Percentiles rank a stretch among this genome's conserved stretches.
These are phyloP conservation scores for Kuschelorhynchus macadamiae DNA, from an alignment of 2,888 invertebrate species.

Conservation along the genomic window DNA sequence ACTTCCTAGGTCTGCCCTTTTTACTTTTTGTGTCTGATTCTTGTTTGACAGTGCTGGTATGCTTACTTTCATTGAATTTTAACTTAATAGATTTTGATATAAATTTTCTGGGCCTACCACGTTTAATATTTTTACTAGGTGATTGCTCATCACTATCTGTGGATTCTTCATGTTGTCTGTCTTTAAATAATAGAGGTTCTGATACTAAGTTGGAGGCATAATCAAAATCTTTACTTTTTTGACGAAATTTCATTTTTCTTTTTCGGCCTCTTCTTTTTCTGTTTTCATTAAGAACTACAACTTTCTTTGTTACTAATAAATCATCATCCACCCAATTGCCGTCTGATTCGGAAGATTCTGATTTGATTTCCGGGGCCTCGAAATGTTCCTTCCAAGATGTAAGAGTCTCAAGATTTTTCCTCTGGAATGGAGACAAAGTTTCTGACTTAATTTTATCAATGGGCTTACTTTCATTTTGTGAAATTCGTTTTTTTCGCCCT, in stretches of 20 bases:
- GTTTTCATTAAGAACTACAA: slow-evolving; percentile 45
- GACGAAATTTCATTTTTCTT: neutral
- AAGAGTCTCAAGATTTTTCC: neutral
- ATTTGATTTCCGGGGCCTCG: neutral
- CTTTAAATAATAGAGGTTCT: no score
- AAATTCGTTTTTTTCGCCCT: neutral
- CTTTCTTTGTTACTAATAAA: slow-evolving; percentile 49
- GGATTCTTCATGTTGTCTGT: neutral
- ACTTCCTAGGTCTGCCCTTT: slow-evolving; percentile 7
- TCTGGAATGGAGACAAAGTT: neutral
- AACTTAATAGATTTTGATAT: no score
- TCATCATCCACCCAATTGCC: slow-evolving; percentile 16
- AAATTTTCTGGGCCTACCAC: slow-evolving; percentile 2
- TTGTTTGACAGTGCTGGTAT: neutral
- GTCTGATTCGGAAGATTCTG: slow-evolving; percentile 12
- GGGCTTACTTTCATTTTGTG: slow-evolving; percentile 22
- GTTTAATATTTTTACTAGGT: neutral
- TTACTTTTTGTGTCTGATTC: neutral
- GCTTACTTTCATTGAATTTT: slow-evolving; percentile 1
- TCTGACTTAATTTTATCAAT: slow-evolving; percentile 12
- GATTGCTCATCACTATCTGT: neutral
- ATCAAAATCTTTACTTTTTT: no score
- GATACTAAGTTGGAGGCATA: no score
- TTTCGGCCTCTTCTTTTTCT: neutral
- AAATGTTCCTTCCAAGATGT: neutral